Conservation (phyloP, 2,797 vertebrate species). For the Danio tinwini region DNA sequence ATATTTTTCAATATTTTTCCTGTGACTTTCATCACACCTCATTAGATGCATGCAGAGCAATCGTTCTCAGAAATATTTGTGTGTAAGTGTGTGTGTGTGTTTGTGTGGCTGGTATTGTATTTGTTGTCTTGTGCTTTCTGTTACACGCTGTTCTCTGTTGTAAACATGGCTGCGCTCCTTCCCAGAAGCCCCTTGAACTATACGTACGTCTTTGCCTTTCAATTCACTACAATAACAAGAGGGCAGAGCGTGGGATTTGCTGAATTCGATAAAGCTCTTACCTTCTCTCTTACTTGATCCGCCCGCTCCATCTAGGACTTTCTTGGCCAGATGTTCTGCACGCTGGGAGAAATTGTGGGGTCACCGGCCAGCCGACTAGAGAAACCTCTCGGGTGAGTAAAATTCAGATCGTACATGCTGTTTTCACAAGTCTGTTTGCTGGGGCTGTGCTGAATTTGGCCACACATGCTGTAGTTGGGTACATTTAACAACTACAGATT, state of each 20-base stretch:
- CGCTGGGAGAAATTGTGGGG: constrained; percentile 94
- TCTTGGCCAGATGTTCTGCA: constrained; percentile 94
- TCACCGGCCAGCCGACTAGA: constrained; percentile 93
- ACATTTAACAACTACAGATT: neutral
- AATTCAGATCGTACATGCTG: neutral
- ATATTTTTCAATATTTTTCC: constrained; percentile 68
- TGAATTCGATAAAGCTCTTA: constrained; percentile 35
- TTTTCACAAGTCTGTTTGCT: too few species aligned
- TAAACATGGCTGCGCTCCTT: constrained; percentile 69
- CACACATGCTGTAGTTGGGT: neutral
- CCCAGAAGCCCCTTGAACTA: constrained; percentile 82
- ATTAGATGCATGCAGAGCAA: constrained; percentile 30
- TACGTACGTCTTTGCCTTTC: constrained; percentile 75
- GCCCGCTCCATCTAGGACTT: constrained; percentile 83
- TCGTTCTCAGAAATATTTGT: constrained; percentile 51
- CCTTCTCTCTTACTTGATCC: constrained; percentile 21
- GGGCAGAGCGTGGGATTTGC: constrained; percentile 30
- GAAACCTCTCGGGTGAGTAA: constrained; percentile 91
- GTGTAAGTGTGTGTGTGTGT: constrained; percentile 8
- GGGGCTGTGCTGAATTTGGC: neutral
- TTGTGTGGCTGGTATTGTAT: constrained; percentile 60
- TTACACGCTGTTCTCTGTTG: constrained; percentile 78
- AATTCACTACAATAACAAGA: constrained; percentile 39
- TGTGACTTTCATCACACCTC: constrained; percentile 11
- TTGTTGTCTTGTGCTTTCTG: constrained; percentile 80